These are phyloP conservation scores for Luidia sarsii DNA, from an alignment of 53 echinoderm and acorn worm species.

Conservation along the genomic window DNA sequence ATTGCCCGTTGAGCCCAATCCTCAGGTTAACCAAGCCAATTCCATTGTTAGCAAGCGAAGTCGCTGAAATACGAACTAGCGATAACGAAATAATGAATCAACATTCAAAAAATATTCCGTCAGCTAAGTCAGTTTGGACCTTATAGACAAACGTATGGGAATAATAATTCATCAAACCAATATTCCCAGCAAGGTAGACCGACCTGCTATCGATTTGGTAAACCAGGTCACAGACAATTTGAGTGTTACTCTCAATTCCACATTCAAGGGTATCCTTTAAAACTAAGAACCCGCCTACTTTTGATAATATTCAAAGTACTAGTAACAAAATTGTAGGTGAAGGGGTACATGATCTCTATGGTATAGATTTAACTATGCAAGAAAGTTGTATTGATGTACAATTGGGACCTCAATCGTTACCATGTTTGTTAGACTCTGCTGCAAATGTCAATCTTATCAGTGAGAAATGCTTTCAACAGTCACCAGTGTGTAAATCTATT, in stretches of 20 bases:
- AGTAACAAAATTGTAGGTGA: not conserved
- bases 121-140: not conserved
- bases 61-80: not conserved
- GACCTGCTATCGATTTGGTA: constrained; percentile 10
- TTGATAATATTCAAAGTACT: not conserved
- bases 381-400: not conserved
- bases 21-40: not conserved
- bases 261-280: constrained; percentile 21
- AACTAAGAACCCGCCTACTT: constrained; percentile 6
- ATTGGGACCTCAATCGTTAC: not conserved
- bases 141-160: not conserved
- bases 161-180: not conserved
- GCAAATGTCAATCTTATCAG: not conserved
- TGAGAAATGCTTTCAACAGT: not conserved
- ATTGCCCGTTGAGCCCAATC: not conserved
- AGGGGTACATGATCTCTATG: not conserved
- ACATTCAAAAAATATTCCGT: not conserved
- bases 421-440: not conserved
- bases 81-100: not conserved
- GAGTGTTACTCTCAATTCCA: constrained; percentile 18
- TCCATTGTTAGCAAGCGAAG: not conserved
- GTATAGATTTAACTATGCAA: constrained; percentile 6
- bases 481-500: not conserved
- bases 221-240: constrained; percentile 23
- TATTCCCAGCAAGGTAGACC: not conserved